A percentile compares a stretch with the other conserved stretches of the same genome.
These are phyloP conservation scores for Zalophus californianus DNA, from an alignment of 2,797 vertebrate species.

Conservation along the genomic window DNA sequence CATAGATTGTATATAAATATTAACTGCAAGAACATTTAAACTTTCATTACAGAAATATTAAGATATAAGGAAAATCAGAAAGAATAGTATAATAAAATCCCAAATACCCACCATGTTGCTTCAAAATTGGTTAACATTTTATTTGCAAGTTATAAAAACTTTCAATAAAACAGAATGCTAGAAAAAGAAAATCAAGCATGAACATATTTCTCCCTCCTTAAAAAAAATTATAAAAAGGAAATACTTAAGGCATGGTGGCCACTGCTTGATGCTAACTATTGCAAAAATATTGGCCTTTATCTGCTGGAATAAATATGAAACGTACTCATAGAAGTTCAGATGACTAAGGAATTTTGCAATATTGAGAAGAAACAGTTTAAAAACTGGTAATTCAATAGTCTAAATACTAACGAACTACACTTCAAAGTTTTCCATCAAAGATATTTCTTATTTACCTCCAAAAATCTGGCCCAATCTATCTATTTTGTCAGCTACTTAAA, in stretches of 20 bases:
- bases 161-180: not conserved
- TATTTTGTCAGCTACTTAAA: not conserved
- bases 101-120: not conserved
- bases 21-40: slow-evolving; percentile 10
- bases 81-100: not conserved
- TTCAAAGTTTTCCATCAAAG: not conserved
- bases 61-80: not conserved
- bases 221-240: not conserved
- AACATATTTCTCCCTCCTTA: slow-evolving; percentile 45
- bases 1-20: slow-evolving; percentile 23
- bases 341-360: not conserved
- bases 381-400: not conserved
- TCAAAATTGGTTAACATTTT: slow-evolving; percentile 22
- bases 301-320: not conserved
- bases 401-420: not conserved
- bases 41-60: slow-evolving; percentile 27
- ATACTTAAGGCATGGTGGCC: not conserved
- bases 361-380: not conserved
- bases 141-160: slow-evolving; percentile 42
- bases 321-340: not conserved
- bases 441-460: not conserved
- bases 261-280: not conserved
- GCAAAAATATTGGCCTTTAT: not conserved
- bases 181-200: slow-evolving; percentile 43
- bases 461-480: not conserved